Evolutionary conservation across 1,140 invertebrate genomes (phyloP), one percentile per base, ranked within the genome.

Genomic region (Sycophila sp.): DNA sequence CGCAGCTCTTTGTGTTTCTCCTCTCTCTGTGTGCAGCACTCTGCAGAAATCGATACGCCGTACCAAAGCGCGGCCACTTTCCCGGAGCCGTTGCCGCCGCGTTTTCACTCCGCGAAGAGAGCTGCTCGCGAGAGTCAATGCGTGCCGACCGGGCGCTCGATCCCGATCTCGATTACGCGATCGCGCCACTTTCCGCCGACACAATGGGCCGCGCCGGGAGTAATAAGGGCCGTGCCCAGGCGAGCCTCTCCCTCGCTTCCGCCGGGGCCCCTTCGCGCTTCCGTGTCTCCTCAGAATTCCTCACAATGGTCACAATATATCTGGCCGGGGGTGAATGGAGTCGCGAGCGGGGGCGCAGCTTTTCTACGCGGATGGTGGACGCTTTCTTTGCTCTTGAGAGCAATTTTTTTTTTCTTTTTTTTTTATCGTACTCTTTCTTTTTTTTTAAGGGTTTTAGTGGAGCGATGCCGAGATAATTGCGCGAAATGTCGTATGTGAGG

Each of bases 401-500:
- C 42, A 1, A 19, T 30, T 4, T 28, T 19, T 24, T 10, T 49
- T 19, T 28, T 28, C 24, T 30, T 53, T 11, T 53, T 17, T 38
- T 15, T 40, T 40, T 36, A 26, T 28, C 34, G 17, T 32, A 15
- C 11, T 28, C 51, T 19, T 55, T 55, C 51, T 10, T 59, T 15
- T 38, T 38, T 26, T 45, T 49, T n/a, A n/a, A n/a, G n/a, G n/a
- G n/a, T 49, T 40, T 59, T 59, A 59, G 40, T 59, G 28, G 56
- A 59, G 56, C 56, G 56, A 40, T 59, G 56, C 34, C 34, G 22
- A 15, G 64, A 49, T 47, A 38, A 59, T 69, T 36, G 66, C 66
- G 13, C 30, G 42, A 42, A 67, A 66, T 40, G 62, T n/a, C 51
- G 56, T 65, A 55, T 69, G 58, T 55, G 68, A 66, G 72, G 32